Percentiles rank a stretch among this genome's conserved stretches.
Conservation (phyloP, 1,140 invertebrate species). For the Dysdera silvatica region DNA sequence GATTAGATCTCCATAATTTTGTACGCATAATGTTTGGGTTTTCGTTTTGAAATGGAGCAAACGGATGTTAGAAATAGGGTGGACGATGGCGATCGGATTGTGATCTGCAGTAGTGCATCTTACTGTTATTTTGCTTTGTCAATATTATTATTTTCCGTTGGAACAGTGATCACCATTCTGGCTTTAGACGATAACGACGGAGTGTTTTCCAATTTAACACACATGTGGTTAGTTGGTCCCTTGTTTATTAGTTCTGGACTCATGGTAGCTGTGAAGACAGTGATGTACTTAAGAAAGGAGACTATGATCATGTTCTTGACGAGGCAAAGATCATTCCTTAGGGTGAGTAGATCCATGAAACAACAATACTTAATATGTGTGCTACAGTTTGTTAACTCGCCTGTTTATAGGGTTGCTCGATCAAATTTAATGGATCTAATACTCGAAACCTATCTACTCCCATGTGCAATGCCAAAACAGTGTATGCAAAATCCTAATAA, state of each 20-base stretch:
- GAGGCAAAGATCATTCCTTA: conserved; percentile 54
- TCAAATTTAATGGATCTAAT: too few relatives aligned
- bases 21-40: too few relatives aligned
- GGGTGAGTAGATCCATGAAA: conserved; percentile 52
- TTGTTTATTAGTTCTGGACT: conserved; percentile 60
- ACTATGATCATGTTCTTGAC: conserved; percentile 58
- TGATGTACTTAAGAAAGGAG: conserved; percentile 57
- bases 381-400: too few relatives aligned
- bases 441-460: too few relatives aligned
- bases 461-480: too few relatives aligned
- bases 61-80: conserved; percentile 9
- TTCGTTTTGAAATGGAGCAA: conserved; percentile 18
- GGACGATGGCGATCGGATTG: conserved; percentile 16
- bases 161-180: conserved; percentile 56
- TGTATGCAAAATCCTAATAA: too few relatives aligned
- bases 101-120: conserved; percentile 54
- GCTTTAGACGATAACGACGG: conserved; percentile 54
- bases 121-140: conserved; percentile 58
- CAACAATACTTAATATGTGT: too few relatives aligned
- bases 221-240: conserved; percentile 61
- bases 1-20: too few relatives aligned
- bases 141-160: conserved; percentile 55
- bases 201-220: conserved; percentile 52
- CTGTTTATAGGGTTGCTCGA: too few relatives aligned
- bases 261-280: conserved; percentile 59